Percentiles rank a stretch among this genome's conserved stretches.
Conservation (phyloP, 2,113 vertebrate species). For the Nerophis ophidion region DNA sequence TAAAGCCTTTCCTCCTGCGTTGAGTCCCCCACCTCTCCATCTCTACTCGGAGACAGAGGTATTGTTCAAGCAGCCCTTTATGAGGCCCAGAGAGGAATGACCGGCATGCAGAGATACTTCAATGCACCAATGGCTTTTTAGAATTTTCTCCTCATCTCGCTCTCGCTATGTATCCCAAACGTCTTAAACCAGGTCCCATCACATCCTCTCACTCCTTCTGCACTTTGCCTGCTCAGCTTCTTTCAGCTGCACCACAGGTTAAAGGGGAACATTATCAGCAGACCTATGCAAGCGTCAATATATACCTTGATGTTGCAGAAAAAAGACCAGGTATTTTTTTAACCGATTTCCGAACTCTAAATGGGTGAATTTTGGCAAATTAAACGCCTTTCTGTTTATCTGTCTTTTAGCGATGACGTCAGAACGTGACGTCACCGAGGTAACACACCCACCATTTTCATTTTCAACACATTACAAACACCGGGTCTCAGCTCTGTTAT, state of each 20-base stretch:
- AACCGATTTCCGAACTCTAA: too few species aligned
- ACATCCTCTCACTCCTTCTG: background rate
- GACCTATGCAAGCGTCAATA: too few species aligned
- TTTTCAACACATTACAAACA: too few species aligned
- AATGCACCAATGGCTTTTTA: background rate
- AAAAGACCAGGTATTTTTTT: too few species aligned
- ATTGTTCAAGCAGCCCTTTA: constrained; percentile 3
- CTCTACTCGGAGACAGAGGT: background rate
- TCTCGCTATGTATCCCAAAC: constrained; percentile 2
- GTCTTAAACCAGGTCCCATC: background rate
- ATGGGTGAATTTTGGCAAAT: too few species aligned
- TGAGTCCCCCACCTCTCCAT: background rate
- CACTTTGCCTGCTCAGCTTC: constrained; percentile 6
- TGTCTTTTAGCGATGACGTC: too few species aligned
- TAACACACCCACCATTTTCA: too few species aligned
- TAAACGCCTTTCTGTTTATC: too few species aligned
- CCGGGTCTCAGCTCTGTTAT: too few species aligned
- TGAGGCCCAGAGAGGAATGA: constrained; percentile 28
- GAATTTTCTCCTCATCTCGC: background rate
- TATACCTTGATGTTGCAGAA: too few species aligned
- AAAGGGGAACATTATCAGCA: too few species aligned
- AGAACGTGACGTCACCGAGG: too few species aligned
- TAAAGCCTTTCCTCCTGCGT: background rate
- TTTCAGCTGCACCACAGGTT: constrained; percentile 11
- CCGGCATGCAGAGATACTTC: constrained; percentile 27